Conservation (phyloP, 2,113 vertebrate genomes). For the Scomber scombrus region DNA sequence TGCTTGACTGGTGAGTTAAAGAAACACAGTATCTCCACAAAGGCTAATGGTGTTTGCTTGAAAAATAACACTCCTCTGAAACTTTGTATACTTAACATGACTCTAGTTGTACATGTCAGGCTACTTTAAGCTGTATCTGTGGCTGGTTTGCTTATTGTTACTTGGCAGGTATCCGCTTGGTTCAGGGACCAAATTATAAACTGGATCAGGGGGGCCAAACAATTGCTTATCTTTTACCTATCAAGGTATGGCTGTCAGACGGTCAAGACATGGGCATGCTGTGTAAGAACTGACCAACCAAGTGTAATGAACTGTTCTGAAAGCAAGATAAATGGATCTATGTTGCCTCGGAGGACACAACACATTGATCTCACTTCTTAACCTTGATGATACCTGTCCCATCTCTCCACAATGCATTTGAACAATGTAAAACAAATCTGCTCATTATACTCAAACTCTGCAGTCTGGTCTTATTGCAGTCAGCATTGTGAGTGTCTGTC, state of each 20-base stretch:
- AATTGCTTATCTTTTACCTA: constrained; percentile 39
- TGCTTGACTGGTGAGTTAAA: constrained; percentile 15
- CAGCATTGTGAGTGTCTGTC: background rate
- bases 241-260: constrained; percentile 54
- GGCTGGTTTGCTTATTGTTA: constrained; percentile 11
- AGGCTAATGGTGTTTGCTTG: constrained; percentile 10
- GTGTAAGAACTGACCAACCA: constrained; percentile 34
- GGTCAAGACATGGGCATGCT: constrained; percentile 20
- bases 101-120: constrained; percentile 25
- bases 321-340: constrained; percentile 48
- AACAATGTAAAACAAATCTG: constrained; percentile 19
- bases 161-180: constrained; percentile 43
- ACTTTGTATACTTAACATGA: constrained; percentile 8
- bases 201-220: constrained; percentile 24
- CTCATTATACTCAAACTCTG: constrained; percentile 1
- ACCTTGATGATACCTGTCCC: constrained; percentile 21
- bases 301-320: constrained; percentile 41
- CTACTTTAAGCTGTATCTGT: constrained; percentile 16
- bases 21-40: background rate
- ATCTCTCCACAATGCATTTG: constrained; percentile 11
- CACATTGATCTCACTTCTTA: constrained; percentile 24
- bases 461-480: background rate
- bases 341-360: constrained; percentile 19
- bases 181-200: constrained; percentile 54
- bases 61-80: background rate